Evolutionary conservation across 2,113 vertebrate genomes (phyloP).

Genomic region (Stegastes partitus): DNA sequence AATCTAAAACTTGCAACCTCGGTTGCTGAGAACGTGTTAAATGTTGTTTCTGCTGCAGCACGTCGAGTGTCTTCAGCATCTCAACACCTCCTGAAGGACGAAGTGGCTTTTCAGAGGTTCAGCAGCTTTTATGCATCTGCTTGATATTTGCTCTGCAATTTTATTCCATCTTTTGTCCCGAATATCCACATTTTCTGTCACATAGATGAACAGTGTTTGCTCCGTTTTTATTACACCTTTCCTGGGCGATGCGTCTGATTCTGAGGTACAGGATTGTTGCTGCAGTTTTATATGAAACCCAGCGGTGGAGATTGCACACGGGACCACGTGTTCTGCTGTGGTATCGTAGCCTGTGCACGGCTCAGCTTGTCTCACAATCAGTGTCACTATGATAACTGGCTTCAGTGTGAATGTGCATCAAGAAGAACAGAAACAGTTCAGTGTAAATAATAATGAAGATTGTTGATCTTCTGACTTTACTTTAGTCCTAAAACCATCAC

Average conservation of each 20-base stretch:
- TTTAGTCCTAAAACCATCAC: too few relatives aligned
- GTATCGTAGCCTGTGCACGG: too few relatives aligned
- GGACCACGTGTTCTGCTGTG: neutral
- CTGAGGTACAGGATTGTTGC: neutral
- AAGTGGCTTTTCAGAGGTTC: conserved; percentile 42
- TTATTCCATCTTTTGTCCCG: neutral
- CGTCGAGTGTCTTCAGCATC: conserved; percentile 35
- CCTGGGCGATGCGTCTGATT: neutral
- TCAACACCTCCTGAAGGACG: conserved; percentile 53
- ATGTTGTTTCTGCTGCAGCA: neutral
- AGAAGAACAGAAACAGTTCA: too few relatives aligned
- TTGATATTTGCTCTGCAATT: conserved; percentile 1
- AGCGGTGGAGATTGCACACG: too few relatives aligned
- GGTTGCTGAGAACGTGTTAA: neutral
- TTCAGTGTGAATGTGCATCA: too few relatives aligned
- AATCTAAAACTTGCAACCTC: too few relatives aligned
- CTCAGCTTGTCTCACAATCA: too few relatives aligned
- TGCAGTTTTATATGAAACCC: neutral
- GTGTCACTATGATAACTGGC: too few relatives aligned
- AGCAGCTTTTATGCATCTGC: conserved; percentile 14
- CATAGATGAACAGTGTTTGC: neutral
- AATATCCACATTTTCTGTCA: neutral
- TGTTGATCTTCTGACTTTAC: too few relatives aligned
- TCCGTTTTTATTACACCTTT: neutral
- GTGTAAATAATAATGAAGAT: too few relatives aligned